Base-by-base conservation (phyloP, 23 tunicate species). In the Ascidia mentula region DNA sequence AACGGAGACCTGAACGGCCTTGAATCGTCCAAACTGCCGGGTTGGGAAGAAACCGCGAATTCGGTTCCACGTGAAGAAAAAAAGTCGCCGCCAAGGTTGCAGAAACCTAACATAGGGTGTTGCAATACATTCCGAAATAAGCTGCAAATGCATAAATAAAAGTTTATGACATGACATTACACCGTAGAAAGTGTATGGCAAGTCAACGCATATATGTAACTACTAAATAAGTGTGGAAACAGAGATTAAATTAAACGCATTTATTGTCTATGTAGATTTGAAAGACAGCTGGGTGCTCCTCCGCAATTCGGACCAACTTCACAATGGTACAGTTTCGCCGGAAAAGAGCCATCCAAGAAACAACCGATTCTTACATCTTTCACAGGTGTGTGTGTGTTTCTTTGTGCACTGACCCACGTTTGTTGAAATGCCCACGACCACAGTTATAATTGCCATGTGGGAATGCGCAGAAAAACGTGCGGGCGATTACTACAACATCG, bases 61-160 rank as follows among this genome's bases (percentile, higher is more conserved):
- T 87, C 97, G 24, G 85, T 92, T 36, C 97, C 97, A 1, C 82
- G 80, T 18, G 86, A 77, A 53, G 97, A 92, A 59, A 90, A 92
- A 69, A 79, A 75, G 45, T 82, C 91, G 12, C 87, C 84, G 0
- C 91, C 91, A 31, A 87, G 91, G 97, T 92, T 40, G n/a, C n/a
- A n/a, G n/a, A n/a, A n/a, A n/a, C n/a, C n/a, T n/a, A n/a, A n/a
- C n/a, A n/a, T n/a, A n/a, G n/a, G n/a, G n/a, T n/a, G n/a, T n/a
- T n/a, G n/a, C n/a, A n/a, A n/a, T n/a, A n/a, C n/a, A n/a, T n/a
- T n/a, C n/a, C n/a, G n/a, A n/a, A n/a, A n/a, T n/a, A n/a, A n/a
- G n/a, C n/a, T n/a, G n/a, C n/a, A n/a, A n/a, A n/a, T n/a, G n/a
- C n/a, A n/a, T n/a, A n/a, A n/a, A n/a, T n/a, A n/a, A n/a, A n/a